Conservation (phyloP, 2,113 vertebrate genomes). For the Spheniscus mendiculus region DNA sequence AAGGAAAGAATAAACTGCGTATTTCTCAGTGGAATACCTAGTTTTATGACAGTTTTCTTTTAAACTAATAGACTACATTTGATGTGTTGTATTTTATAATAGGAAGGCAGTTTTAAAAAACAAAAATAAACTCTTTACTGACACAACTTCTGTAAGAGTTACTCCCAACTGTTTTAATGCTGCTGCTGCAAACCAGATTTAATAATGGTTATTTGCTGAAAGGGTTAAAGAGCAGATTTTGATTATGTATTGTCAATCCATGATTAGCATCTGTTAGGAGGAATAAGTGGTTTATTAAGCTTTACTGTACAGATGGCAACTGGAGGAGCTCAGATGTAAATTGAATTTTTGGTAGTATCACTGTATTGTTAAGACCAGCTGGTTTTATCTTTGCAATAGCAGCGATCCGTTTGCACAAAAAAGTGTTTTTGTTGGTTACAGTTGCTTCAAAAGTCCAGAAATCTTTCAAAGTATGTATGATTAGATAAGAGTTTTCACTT, state of each 20-base stretch:
- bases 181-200: not conserved
- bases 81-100: not conserved
- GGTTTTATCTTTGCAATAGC: slow-evolving; percentile 51
- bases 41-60: not conserved
- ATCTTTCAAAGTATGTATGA: not conserved
- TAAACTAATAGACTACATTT: not conserved
- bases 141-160: not conserved
- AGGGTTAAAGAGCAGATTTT: slow-evolving; percentile 37
- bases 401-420: not conserved
- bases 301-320: slow-evolving; percentile 78
- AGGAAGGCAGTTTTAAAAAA: not conserved
- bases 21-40: not conserved
- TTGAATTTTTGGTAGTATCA: slow-evolving; percentile 58
- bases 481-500: not conserved
- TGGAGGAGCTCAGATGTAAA: slow-evolving; percentile 55
- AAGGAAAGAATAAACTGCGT: not conserved
- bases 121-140: not conserved
- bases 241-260: slow-evolving; percentile 13
- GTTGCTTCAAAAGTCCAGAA: not conserved
- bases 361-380: slow-evolving; percentile 60
- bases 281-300: slow-evolving; percentile 72
- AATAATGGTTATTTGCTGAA: slow-evolving; percentile 1
- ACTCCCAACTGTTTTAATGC: not conserved
- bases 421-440: not conserved
- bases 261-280: slow-evolving; percentile 29